Conservation (phyloP, 2,113 vertebrate genomes). For the Pomatostomus ruficeps region DNA sequence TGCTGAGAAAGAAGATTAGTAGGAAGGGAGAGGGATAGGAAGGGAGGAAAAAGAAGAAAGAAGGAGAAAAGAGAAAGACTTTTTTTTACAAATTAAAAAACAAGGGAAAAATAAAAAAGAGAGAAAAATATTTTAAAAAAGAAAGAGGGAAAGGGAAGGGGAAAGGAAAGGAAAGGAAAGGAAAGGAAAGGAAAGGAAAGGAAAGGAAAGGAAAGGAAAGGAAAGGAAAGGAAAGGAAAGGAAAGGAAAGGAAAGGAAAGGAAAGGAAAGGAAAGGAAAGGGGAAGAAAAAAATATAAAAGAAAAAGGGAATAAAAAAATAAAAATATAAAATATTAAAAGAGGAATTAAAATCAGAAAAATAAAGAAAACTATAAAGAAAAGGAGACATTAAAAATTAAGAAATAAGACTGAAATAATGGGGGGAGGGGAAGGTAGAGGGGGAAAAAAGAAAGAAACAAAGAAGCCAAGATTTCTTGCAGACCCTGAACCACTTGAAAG, state of each 20-base stretch:
- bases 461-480: background rate
- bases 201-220: too few species aligned
- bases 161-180: background rate
- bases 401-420: background rate
- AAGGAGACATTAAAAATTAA: background rate
- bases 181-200: background rate
- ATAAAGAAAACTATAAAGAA: background rate
- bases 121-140: too few species aligned
- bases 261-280: background rate
- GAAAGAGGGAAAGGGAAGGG: background rate
- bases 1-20: background rate
- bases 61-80: background rate
- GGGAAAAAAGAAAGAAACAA: rapidly evolving
- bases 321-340: too few species aligned
- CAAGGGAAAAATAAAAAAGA: background rate
- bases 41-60: background rate
- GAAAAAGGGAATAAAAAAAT: too few species aligned
- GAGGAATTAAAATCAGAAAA: background rate
- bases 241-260: background rate
- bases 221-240: background rate
- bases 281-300: too few species aligned
- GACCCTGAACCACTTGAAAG: background rate
- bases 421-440: rapidly evolving
- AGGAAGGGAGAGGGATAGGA: background rate
- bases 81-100: background rate